Evolutionary conservation across 2,113 vertebrate genomes (phyloP), one percentile per base, ranked within the genome.

Genomic region (Coregonus clupeaformis): DNA sequence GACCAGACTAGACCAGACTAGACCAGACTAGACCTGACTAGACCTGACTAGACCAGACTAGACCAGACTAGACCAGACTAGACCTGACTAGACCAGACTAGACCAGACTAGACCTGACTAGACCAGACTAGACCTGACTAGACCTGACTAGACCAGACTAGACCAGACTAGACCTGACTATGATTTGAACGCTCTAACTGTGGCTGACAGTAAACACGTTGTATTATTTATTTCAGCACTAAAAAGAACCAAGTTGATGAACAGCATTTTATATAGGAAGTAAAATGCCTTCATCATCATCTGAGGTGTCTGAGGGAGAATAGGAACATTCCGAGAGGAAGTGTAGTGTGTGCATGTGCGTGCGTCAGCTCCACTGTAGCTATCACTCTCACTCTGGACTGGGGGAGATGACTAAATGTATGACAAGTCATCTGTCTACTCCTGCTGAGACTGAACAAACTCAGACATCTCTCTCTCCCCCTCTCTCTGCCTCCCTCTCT

Each of bases 321-420:
- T 71, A 73, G 74, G 83, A 76, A 77, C 12, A 24, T 60, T 74
- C 63, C 55, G 45, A 85, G 32, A 72, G 59, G 73, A 82, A 69
- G 29, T 64, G 66, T 63, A 59, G 80, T 2, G 70, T 69, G 59
- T 84, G 87, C 1, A 80, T 25, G n/a, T n/a, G n/a, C n/a, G 70
- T 69, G 62, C 82, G 87, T 86, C 82, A 81, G 78, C 82, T 84
- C 71, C 71, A 79, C 72, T 76, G 59, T 80, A 77, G 75, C 80
- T 78, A 70, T 89, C 84, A 79, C 75, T 83, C 32, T 74, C n/a
- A 3, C 12, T 65, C 12, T 60, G 57, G 49, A 65, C 78, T 80
- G 78, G 77, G 75, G 76, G 74, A 18, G 62, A 80, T 71, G 76
- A 86, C 71, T 80, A 78, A 82, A 82, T 69, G 22, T 42, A 76